Percentiles rank a stretch among this genome's conserved stretches.
phyloP scores from a whole-genome alignment of 2,797 vertebrate species.

The Thaleichthys pacificus region DNA sequence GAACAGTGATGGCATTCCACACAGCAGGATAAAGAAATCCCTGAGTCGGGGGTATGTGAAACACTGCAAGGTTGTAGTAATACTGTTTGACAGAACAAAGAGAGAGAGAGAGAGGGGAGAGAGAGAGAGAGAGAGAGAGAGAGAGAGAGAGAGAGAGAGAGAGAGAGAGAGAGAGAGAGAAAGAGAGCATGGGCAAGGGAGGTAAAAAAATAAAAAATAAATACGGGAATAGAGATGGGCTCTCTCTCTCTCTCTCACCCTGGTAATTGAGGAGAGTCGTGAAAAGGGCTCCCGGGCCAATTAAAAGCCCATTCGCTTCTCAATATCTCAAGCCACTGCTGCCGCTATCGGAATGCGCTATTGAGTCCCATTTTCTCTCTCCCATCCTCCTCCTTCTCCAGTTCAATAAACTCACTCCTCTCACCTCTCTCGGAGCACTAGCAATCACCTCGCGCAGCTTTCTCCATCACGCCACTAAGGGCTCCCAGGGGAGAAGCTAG shows the following conservation, averaged over 20 bases:
- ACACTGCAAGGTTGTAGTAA: neutral
- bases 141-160: neutral
- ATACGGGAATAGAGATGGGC: slow-evolving; percentile 14
- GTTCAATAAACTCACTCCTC: slow-evolving; percentile 43
- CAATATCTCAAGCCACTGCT: slow-evolving; percentile 33
- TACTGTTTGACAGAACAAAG: neutral
- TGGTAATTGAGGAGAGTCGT: slow-evolving; percentile 34
- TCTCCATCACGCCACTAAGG: slow-evolving; percentile 10
- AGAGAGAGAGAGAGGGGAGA: neutral
- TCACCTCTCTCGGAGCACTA: slow-evolving; percentile 24
- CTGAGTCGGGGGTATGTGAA: neutral
- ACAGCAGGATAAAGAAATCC: neutral
- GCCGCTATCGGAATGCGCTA: slow-evolving; percentile 35
- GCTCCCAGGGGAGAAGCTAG: neutral
- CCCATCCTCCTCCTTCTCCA: slow-evolving; percentile 23
- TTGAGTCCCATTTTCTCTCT: slow-evolving; percentile 36
- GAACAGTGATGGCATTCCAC: slow-evolving; percentile 12
- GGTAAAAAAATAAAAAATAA: slow-evolving; percentile 7
- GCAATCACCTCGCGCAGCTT: slow-evolving; percentile 13
- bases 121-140: neutral
- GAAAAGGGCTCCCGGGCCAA: slow-evolving; percentile 41
- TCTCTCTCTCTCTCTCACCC: slow-evolving; percentile 20
- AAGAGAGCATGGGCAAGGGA: neutral
- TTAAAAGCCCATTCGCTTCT: slow-evolving; percentile 59
- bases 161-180: neutral